A percentile compares a stretch with the other conserved stretches of the same genome.
Evolutionary conservation across 2,797 vertebrate genomes (phyloP).

Genomic region (Hemitrygon akajei): DNA sequence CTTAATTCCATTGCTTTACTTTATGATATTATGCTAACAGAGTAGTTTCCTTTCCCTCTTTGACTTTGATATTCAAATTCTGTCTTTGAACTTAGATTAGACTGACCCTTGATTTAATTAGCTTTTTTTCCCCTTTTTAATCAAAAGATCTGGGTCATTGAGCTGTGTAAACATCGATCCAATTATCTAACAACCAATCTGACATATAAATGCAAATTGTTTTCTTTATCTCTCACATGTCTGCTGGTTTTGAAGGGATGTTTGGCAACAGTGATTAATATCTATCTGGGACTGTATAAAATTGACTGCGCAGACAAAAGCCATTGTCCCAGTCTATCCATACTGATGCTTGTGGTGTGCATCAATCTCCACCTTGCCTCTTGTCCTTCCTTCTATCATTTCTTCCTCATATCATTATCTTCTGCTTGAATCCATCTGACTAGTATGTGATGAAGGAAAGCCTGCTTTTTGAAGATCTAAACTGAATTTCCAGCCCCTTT

Average conservation of each 20-base stretch:
- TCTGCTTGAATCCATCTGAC: too few relatives aligned
- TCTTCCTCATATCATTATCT: too few relatives aligned
- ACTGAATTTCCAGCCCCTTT: too few relatives aligned
- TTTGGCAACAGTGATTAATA: neutral
- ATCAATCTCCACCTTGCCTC: neutral
- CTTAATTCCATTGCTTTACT: neutral
- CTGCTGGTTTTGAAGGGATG: neutral
- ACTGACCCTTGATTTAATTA: conserved; percentile 9
- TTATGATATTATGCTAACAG: neutral
- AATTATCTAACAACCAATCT: neutral
- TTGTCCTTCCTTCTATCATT: too few relatives aligned
- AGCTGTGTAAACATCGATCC: neutral
- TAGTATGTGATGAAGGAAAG: too few relatives aligned
- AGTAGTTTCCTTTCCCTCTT: neutral
- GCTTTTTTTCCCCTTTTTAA: neutral
- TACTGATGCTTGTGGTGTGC: neutral
- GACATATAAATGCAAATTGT: neutral
- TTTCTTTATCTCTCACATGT: neutral
- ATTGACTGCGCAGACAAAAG: neutral
- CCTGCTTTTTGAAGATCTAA: too few relatives aligned
- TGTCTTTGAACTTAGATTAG: neutral
- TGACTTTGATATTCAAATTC: neutral
- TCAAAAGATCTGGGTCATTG: conserved; percentile 18
- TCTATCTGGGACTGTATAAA: neutral
- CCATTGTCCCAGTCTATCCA: neutral